Evolutionary conservation across 2,888 invertebrate genomes (phyloP), one percentile per base, ranked within the genome.

Genomic region (Epinotia brunnichana): DNA sequence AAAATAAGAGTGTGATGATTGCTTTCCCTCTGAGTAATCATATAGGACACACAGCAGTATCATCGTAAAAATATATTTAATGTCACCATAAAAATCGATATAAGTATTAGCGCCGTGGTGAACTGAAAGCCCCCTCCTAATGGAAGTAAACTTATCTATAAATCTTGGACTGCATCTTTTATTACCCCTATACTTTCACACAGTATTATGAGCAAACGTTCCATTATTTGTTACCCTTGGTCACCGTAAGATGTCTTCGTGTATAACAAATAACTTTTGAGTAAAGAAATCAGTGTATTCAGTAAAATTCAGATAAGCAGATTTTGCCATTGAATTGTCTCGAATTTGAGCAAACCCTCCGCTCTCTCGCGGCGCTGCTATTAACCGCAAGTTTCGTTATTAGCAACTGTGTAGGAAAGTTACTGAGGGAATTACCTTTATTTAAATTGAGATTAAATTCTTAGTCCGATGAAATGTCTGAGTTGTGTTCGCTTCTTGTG

Each of bases 11-110:
- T 83, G 78, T 81, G 69, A 62, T 79, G 81, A 82, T 81, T 82
- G 83, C 82, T 79, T 83, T 81, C 89, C 88, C 88, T 84, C 78
- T 63, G 78, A 81, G 85, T 87, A 88, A 90, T 87, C 87, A n/a
- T n/a, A 87, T 82, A 86, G 85, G 84, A 89, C 84, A 89, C 90
- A 86, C 87, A 86, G 84, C 87, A 86, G 88, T 88, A 88, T 90
- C 87, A 86, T 88, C 92, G 86, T 92, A 92, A 93, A 92, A 92
- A 91, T 92, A 91, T 91, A 89, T 92, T 91, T 92, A 91, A 91
- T 92, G 90, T 88, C 84, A 82, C 87, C 91, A 86, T 93, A 92
- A 92, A 84, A 88, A 88, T 87, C 88, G 88, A 91, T 90, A 90
- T 88, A n/a, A n/a, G n/a, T n/a, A 88, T 88, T 86, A 85, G 81